Conservation (phyloP, 2,113 vertebrate species). For the Sapajus apella region DNA sequence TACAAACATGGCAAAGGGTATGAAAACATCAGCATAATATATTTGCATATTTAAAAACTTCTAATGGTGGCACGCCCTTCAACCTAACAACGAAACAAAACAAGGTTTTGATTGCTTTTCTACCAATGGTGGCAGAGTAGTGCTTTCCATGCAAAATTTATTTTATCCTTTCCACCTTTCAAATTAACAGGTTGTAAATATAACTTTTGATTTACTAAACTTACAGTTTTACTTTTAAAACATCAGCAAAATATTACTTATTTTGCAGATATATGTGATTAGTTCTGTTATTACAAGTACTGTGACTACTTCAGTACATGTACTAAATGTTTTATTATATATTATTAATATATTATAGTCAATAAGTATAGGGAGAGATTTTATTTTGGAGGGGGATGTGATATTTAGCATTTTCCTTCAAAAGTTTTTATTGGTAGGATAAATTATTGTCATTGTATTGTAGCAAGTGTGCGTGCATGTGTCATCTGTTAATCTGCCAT, state of each 20-base stretch:
- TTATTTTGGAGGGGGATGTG: background rate
- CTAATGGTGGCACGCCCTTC: background rate
- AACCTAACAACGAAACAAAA: background rate
- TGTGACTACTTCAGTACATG: background rate
- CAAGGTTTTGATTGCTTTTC: background rate
- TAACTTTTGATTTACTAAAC: background rate
- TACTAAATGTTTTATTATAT: background rate
- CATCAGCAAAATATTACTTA: background rate
- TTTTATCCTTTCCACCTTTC: background rate
- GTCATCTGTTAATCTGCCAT: background rate
- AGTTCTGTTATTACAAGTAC: background rate
- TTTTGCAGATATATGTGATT: background rate
- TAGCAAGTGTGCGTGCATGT: background rate
- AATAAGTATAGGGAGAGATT: background rate
- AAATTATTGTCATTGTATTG: background rate
- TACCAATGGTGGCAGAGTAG: background rate
- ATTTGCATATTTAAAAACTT: background rate
- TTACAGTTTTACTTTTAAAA: background rate
- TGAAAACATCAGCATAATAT: background rate
- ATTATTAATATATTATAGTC: background rate
- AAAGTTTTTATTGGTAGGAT: background rate
- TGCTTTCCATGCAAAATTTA: background rate
- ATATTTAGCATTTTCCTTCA: background rate
- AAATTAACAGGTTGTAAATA: background rate
- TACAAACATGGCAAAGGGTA: background rate